Conservation (phyloP, 92 coral and sea anemone species). For the Zoanthus sociatus region DNA sequence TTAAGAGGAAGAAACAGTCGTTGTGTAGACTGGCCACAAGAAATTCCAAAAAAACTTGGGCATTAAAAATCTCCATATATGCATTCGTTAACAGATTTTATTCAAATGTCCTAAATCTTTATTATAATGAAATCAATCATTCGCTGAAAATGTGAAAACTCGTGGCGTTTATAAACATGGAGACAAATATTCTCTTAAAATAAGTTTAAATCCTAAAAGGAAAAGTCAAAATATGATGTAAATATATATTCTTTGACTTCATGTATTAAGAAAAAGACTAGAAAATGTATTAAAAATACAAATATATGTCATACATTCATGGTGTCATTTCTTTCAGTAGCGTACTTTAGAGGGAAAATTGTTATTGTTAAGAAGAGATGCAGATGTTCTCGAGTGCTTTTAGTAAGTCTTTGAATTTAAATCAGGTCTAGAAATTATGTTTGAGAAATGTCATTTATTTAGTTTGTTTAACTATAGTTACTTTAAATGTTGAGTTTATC, state of each 20-base stretch:
- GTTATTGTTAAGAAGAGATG: conserved; percentile 38
- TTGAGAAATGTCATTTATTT: conserved; percentile 1
- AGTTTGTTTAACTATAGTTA: background rate
- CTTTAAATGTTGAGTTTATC: background rate
- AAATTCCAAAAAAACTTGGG: conserved; percentile 6
- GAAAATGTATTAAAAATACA: conserved; percentile 46
- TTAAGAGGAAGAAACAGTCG: background rate
- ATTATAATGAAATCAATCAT: conserved; percentile 30
- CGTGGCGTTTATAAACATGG: conserved; percentile 20
- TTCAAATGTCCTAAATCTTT: conserved; percentile 26
- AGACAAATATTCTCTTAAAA: conserved; percentile 34
- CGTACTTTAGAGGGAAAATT: conserved; percentile 24
- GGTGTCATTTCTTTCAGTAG: conserved; percentile 9
- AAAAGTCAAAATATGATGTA: conserved; percentile 45
- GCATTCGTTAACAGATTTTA: conserved; percentile 51
- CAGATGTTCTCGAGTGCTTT: conserved; percentile 38
- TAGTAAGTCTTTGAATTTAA: conserved; percentile 33
- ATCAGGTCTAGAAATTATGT: background rate
- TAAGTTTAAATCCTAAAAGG: conserved; percentile 48
- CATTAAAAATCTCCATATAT: conserved; percentile 31
- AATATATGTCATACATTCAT: conserved; percentile 6
- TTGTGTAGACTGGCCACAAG: background rate
- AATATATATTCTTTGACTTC: conserved; percentile 52
- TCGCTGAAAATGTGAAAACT: conserved; percentile 28
- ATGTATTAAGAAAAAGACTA: conserved; percentile 34